A percentile compares a stretch with the other conserved stretches of the same genome.
These are phyloP conservation scores for Felis catus DNA, from an alignment of 2,113 vertebrate genomes.

Conservation along the genomic window DNA sequence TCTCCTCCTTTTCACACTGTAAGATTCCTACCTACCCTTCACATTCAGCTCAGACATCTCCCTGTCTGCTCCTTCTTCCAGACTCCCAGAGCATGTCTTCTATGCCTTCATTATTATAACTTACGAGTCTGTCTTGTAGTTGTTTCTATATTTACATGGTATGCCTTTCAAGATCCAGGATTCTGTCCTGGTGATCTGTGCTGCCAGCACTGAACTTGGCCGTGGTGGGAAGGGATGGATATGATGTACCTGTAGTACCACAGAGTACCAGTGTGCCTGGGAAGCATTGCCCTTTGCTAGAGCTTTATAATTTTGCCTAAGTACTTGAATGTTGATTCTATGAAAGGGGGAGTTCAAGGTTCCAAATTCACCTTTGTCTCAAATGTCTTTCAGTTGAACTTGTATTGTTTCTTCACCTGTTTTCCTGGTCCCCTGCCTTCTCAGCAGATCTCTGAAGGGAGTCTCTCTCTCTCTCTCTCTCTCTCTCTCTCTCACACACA, in stretches of 20 bases:
- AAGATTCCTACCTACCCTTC: neutral
- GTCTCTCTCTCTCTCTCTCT: neutral
- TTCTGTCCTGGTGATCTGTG: neutral
- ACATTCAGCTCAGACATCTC: neutral
- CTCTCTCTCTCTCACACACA: neutral
- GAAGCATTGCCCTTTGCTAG: neutral
- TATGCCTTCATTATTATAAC: neutral
- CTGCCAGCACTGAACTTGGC: neutral
- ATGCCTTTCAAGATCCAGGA: neutral
- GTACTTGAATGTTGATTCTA: neutral
- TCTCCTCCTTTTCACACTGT: neutral
- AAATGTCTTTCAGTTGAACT: neutral
- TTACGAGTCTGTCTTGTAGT: rapidly evolving
- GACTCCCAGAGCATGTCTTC: neutral
- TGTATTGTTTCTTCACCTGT: neutral
- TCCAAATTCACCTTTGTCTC: neutral
- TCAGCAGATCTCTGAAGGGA: neutral
- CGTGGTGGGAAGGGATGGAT: neutral
- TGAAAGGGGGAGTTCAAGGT: neutral
- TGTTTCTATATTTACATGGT: neutral
- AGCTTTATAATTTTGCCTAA: neutral
- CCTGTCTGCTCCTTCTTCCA: neutral
- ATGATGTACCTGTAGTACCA: rapidly evolving
- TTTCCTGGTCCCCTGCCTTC: neutral
- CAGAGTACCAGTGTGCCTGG: rapidly evolving